These are phyloP conservation scores for Hydrotaea cyrtoneurina DNA, from an alignment of 2,888 invertebrate genomes.

Conservation along the genomic window DNA sequence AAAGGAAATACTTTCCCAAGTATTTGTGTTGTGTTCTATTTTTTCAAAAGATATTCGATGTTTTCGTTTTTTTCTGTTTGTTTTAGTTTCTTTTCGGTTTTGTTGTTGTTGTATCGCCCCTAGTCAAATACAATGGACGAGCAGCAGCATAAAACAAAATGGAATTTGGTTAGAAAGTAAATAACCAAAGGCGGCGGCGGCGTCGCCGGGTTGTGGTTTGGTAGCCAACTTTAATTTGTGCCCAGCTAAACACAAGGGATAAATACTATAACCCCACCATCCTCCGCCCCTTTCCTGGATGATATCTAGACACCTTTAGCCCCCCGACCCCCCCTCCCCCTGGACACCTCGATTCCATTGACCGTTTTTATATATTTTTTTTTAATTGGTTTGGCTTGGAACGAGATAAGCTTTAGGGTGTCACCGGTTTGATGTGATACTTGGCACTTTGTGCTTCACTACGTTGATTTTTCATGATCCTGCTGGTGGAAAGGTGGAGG, in stretches of 20 bases:
- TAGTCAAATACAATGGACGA: background rate
- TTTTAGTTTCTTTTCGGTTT: background rate
- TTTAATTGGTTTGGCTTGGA: constrained; percentile 63
- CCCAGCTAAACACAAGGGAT: no score
- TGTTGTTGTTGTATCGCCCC: no score
- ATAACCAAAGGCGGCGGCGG: background rate
- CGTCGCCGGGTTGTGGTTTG: background rate
- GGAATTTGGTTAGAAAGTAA: background rate
- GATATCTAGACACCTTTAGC: background rate
- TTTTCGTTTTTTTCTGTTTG: background rate
- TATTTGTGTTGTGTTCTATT: background rate
- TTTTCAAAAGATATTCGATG: background rate
- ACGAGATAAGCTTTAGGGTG: constrained; percentile 57
- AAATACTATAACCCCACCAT: no score
- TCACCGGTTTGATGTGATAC: constrained; percentile 60
- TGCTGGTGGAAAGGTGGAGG: background rate
- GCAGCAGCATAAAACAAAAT: background rate
- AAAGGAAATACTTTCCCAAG: background rate
- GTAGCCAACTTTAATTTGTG: background rate
- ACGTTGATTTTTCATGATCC: constrained; percentile 38
- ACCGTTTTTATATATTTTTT: constrained; percentile 20
- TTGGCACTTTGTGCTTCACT: constrained; percentile 44
- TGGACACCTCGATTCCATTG: background rate
- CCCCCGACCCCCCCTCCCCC: background rate
- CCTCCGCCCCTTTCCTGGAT: no score